Base-by-base conservation (phyloP, 2,797 vertebrate genomes). In the Pseudomugil tenellus region DNA sequence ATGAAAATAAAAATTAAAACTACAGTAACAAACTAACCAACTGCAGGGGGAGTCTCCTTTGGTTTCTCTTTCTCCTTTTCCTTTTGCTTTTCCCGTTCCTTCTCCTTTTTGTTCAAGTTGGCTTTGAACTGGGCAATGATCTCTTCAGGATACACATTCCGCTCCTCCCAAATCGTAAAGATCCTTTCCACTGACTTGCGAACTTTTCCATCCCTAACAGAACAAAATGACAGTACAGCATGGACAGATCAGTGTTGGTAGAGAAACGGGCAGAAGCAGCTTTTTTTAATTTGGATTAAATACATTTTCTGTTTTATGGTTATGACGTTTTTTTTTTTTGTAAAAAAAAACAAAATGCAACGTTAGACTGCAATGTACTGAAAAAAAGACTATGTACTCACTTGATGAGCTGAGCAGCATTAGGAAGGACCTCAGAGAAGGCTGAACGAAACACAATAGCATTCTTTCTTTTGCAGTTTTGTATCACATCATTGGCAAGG, bases 401-500 rank as follows among this genome's bases (percentile, higher is more conserved):
- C 98, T 94, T 98, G 84, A 99, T 96, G 63, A 98, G 91, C 4
- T 94, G 95, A 12, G 95, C 95, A 0, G 98, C 98, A 65, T 96
- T 95, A 0, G 97, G 96, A 4, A 99, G 96, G 61, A 96, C 95
- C 1, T 99, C 97, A 0, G 96, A 96, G 14, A 99, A 99, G 0
- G 96, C 83, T 6, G 95, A 88, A 0, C 98, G 95, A 72, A 96
- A 99, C 35, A 96, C 92, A 0, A 98, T 95, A 1, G 98, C 97
- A 0, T 99, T 99, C 84, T 95, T 98, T 65, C 98, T 94, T 79
- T 99, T 99, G 94, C 97, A 99, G 92, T 99, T 99, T 88, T 99
- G 98, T 72, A 99, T 99, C 79, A 99, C 97, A 32, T 99, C 98
- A 1, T 99, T 99, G 82, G 98, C 97, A 76, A 99, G 80, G 87